Evolutionary conservation across 1,140 invertebrate genomes (phyloP), one percentile per base, ranked within the genome.

Genomic region (Drosophila azteca): DNA sequence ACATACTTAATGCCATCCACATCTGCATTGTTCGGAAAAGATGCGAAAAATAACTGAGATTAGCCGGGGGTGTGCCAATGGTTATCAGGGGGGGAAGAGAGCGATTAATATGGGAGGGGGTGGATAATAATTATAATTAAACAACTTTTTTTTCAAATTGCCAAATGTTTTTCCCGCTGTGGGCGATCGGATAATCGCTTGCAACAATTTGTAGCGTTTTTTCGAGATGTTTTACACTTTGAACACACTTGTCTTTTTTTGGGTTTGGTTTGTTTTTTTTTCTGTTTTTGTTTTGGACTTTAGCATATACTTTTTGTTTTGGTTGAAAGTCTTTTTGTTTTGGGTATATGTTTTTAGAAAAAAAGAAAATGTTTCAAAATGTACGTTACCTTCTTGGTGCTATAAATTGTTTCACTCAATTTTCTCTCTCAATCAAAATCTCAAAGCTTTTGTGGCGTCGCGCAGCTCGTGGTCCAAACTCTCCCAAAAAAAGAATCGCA

Each of bases 1-100:
- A 99, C 99, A 94, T 97, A 99, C 93, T 98, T 99, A 72, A 99
- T 98, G 92, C 99, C 99, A 93, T 99, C 97, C 85, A 99, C 98
- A 95, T 99, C 98, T 99, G 93, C 70, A 92, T 31, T 20, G 53
- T 45, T 51, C 31, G 55, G 46, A 65, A 66, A 67, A 77, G 11
- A 39, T 1, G 35, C 8, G 11, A 66, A 13, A 79, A 53, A 49
- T 15, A 15, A 51, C 4, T 13, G 39, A 59, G 29, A 66, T 83
- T 79, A 83, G 59, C 22, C 20, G 55, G 11, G 1, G 11, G 0
- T 7, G 48, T 7, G n/a, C 20, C 13, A 17, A 39, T 6, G 9
- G 5, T 39, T n/a, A 48, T 3, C 8, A 9, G 8, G 7, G 31
- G 31, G 31, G 31, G 26, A 6, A 9, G 31, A 49, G 35, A 39